Evolutionary conservation across 2,888 invertebrate species (phyloP), one percentile per base, ranked within the genome.

Genomic region (Agrenia bidenticulata): DNA sequence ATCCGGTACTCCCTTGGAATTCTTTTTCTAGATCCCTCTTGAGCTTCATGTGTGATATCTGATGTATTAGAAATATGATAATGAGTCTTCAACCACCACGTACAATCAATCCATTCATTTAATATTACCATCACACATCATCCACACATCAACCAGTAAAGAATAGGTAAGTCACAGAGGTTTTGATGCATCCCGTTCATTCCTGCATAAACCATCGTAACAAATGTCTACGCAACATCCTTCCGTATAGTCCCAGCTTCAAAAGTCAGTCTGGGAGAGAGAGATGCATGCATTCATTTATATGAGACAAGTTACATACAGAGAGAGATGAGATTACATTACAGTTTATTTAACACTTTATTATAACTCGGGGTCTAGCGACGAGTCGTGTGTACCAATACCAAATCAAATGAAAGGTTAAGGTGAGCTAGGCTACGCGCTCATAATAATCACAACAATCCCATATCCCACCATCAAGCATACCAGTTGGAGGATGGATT

Each of bases 261-360:
- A 27, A 5, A 61, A 11, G 39, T 61, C n/a, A 37, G 53, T 53
- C 21, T 53, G 53, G 19, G 45, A 55, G 26, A 23, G 23, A 62
- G 42, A 19, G 21, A 23, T 51, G 21, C 13, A 26, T 45, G 45
- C n/a, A 45, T 45, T 45, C 19, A 45, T 45, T 45, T 45, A 45
- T 45, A 19, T 45, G 49, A 39, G 61, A 63, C 58, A 50, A 51
- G 63, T 57, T 49, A 59, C 54, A 51, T 39, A n/a, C n/a, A n/a
- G 15, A 45, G 45, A 45, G n/a, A 45, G 65, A 61, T 61, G 62
- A 66, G 62, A 57, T 66, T 66, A 66, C 57, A 66, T 66, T 66
- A 66, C 66, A 58, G 61, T 66, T 61, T 56, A 55, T 65, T 61
- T 65, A 60, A 65, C 65, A 65, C 65, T 61, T 61, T 5, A 45